Evolutionary conservation across 2,888 invertebrate species (phyloP).

Genomic region (Pachydiplax longipennis): DNA sequence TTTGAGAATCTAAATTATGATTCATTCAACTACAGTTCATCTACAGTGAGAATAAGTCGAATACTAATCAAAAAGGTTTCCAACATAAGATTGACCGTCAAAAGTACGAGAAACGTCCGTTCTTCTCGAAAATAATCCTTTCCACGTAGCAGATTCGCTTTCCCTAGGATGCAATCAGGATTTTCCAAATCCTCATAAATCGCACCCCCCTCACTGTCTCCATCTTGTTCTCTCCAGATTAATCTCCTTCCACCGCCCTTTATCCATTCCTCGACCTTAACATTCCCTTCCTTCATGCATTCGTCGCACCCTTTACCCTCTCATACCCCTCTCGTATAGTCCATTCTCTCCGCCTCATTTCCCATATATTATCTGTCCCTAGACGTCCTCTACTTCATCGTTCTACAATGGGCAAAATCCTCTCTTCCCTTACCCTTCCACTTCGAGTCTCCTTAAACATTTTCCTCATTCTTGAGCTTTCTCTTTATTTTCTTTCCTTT

Average conservation of each 20-base stretch:
- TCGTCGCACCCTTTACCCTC: background rate
- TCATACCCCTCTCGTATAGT: background rate
- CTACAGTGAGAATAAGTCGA: too few relatives aligned
- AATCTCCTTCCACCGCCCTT: conserved; percentile 5
- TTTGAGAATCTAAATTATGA: too few relatives aligned
- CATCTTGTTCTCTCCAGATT: background rate
- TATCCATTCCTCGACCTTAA: background rate
- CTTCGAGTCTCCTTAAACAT: background rate
- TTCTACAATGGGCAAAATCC: background rate
- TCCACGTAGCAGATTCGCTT: background rate
- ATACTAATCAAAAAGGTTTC: too few relatives aligned
- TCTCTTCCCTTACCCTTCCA: background rate
- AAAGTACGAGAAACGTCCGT: too few relatives aligned
- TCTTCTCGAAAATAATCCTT: background rate
- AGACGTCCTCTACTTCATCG: background rate
- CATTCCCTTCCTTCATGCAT: background rate
- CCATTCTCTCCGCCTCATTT: background rate
- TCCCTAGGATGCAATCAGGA: background rate
- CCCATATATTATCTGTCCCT: background rate
- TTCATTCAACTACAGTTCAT: too few relatives aligned
- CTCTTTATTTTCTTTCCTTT: background rate
- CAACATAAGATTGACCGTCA: too few relatives aligned
- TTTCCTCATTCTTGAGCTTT: background rate
- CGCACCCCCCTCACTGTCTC: conserved; percentile 24
- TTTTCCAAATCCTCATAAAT: conserved; percentile 25